Evolutionary conservation across 2,797 vertebrate species (phyloP).

Genomic region (Peromyscus melanophrys): DNA sequence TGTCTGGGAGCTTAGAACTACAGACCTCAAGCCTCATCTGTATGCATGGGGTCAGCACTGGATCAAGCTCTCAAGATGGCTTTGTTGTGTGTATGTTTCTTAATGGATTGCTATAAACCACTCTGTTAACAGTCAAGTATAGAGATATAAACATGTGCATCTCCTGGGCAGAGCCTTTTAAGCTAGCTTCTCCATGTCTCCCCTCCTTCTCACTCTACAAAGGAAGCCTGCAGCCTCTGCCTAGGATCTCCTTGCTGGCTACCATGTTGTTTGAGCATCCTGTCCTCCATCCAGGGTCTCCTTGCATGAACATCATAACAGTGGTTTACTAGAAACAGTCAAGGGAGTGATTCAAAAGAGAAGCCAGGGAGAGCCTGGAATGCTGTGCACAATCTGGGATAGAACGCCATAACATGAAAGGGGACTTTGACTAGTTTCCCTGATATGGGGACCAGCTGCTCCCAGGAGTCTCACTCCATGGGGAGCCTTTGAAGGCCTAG

Average conservation of each 20-base stretch:
- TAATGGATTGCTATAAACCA: not conserved
- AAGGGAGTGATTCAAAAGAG: not conserved
- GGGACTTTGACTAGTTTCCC: constrained; percentile 33
- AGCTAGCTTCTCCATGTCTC: not conserved
- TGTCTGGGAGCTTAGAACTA: not conserved
- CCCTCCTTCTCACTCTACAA: not conserved
- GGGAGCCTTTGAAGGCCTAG: constrained; percentile 20
- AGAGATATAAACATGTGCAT: not conserved
- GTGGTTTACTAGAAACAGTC: not conserved
- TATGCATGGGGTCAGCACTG: not conserved
- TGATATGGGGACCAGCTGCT: not conserved
- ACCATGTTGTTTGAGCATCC: not conserved
- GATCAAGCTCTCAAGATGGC: not conserved
- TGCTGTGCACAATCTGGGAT: not conserved
- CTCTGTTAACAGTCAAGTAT: not conserved
- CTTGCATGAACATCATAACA: not conserved
- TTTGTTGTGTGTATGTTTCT: not conserved
- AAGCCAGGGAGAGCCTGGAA: not conserved
- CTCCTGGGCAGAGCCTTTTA: not conserved
- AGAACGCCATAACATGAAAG: not conserved
- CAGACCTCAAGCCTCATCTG: not conserved
- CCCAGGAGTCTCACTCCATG: not conserved
- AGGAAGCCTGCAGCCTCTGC: not conserved
- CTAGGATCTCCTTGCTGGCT: not conserved
- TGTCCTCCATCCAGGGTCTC: not conserved